A percentile compares a stretch with the other conserved stretches of the same genome.
These are phyloP conservation scores for Mus spretus DNA, from an alignment of 2,797 vertebrate genomes.

Conservation along the genomic window DNA sequence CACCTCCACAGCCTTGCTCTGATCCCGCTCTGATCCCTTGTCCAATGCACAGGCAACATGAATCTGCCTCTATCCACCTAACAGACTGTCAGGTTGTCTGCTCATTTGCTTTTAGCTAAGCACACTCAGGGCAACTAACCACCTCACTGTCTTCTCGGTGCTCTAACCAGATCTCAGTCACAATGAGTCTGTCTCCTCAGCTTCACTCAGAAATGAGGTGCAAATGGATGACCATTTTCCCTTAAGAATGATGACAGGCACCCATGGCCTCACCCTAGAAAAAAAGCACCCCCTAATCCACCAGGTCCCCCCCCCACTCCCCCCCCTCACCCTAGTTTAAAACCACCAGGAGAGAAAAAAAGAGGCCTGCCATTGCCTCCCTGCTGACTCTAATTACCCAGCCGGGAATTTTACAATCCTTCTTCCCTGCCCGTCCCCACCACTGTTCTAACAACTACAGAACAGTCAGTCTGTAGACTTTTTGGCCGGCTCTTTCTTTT, in stretches of 20 bases:
- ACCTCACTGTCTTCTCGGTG: slow-evolving; percentile 28
- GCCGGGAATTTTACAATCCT: slow-evolving; percentile 95
- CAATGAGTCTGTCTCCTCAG: slow-evolving; percentile 75
- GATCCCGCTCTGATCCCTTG: neutral
- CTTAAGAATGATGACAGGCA: slow-evolving; percentile 89
- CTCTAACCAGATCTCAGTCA: slow-evolving; percentile 82
- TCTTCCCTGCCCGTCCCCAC: slow-evolving; percentile 87
- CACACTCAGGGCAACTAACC: slow-evolving; percentile 55
- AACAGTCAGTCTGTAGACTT: slow-evolving; percentile 88
- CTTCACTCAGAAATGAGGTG: slow-evolving; percentile 84
- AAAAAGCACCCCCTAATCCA: slow-evolving; percentile 73
- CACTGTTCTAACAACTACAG: slow-evolving; percentile 86
- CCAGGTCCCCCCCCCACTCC: neutral
- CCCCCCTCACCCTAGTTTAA: slow-evolving; percentile 91
- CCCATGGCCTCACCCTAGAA: slow-evolving; percentile 88
- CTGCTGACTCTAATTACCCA: slow-evolving; percentile 98
- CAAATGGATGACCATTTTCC: slow-evolving; percentile 88
- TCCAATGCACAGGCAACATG: neutral
- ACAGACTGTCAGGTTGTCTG: neutral
- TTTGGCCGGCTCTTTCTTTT: slow-evolving; percentile 90
- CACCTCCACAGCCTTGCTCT: neutral
- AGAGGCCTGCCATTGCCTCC: slow-evolving; percentile 91
- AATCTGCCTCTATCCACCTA: slow-evolving; percentile 49
- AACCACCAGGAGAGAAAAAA: slow-evolving; percentile 93
- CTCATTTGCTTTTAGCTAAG: neutral